Evolutionary conservation across 2,888 invertebrate species (phyloP).

Genomic region (Lasioglossum leucozonium): DNA sequence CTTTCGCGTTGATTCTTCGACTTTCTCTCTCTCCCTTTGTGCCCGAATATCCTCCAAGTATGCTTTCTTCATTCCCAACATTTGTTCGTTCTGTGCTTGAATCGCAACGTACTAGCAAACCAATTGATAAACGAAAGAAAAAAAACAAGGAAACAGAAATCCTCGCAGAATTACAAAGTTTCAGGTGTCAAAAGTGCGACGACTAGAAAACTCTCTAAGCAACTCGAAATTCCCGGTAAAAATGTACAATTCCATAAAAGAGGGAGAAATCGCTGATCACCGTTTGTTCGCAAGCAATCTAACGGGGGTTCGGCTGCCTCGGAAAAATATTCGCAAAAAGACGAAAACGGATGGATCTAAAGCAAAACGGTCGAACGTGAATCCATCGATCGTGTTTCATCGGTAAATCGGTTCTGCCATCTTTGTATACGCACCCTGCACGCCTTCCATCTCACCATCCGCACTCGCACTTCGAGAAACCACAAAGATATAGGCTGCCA

Average conservation of each 20-base stretch:
- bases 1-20: constrained; percentile 38
- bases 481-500: background rate
- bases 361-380: background rate
- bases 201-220: background rate
- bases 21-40: constrained; percentile 59
- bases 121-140: background rate
- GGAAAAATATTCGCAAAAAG: background rate
- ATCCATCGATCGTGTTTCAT: constrained; percentile 12
- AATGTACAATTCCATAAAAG: background rate
- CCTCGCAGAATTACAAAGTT: background rate
- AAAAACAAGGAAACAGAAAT: background rate
- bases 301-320: constrained; percentile 15
- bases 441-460: constrained; percentile 36
- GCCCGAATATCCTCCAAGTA: constrained; percentile 48
- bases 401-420: background rate
- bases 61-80: constrained; percentile 45
- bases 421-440: background rate
- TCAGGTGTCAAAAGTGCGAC: background rate
- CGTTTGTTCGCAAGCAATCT: constrained; percentile 17
- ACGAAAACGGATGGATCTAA: background rate
- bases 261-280: background rate
- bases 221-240: background rate
- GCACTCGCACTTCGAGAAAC: constrained; percentile 8
- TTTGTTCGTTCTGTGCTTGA: background rate
- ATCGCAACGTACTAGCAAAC: background rate